Evolutionary conservation across 2,797 vertebrate species (phyloP).

Genomic region (Gallinago solitaria): DNA sequence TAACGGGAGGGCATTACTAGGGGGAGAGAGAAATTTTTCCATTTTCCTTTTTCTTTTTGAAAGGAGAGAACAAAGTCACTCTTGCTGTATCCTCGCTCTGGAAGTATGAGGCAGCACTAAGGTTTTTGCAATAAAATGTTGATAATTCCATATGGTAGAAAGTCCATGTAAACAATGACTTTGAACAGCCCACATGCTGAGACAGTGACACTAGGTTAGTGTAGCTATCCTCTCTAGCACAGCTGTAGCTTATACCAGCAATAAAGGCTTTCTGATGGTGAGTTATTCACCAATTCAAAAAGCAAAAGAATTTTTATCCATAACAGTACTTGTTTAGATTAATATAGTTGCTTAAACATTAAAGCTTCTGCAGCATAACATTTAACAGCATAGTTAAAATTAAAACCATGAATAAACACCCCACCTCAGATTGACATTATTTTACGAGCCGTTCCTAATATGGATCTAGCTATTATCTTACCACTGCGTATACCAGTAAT

Average conservation of each 20-base stretch:
- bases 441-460: neutral
- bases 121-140: conserved; percentile 12
- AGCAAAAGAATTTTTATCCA: conserved; percentile 36
- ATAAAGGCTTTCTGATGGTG: conserved; percentile 7
- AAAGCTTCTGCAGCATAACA: neutral
- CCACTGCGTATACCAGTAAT: neutral
- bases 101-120: neutral
- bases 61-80: neutral
- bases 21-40: neutral
- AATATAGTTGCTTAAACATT: conserved; percentile 9
- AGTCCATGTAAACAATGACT: conserved; percentile 29
- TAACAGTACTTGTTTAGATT: conserved; percentile 38
- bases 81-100: neutral
- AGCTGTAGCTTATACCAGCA: conserved; percentile 40
- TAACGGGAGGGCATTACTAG: neutral
- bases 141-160: conserved; percentile 32
- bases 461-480: neutral
- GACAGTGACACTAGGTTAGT: conserved; percentile 9
- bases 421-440: neutral
- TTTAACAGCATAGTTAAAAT: conserved; percentile 18
- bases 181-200: conserved; percentile 48
- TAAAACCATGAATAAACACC: conserved; percentile 27
- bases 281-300: neutral
- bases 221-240: neutral
- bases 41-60: neutral